Percentiles rank a stretch among this genome's conserved stretches.
These are phyloP conservation scores for Plecotus auritus DNA, from an alignment of 2,113 vertebrate species.

Conservation along the genomic window DNA sequence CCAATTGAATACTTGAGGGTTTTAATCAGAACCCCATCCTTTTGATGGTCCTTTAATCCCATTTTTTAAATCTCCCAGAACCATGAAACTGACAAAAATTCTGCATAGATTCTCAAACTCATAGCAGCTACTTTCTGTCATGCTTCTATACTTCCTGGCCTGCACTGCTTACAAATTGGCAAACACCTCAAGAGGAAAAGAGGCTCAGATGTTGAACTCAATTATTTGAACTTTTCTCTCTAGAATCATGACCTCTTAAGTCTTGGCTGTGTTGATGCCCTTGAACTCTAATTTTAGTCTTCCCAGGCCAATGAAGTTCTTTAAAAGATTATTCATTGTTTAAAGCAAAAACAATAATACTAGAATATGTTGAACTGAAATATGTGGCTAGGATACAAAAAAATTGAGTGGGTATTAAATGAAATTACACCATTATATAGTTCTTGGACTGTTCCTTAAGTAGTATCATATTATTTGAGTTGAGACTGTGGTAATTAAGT, in stretches of 20 bases:
- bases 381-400: not conserved
- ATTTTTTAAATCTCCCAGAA: not conserved
- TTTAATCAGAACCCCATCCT: not conserved
- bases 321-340: not conserved
- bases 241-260: not conserved
- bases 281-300: not conserved
- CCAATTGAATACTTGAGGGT: not conserved
- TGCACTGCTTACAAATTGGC: not conserved
- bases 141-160: not conserved
- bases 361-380: not conserved
- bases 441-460: not conserved
- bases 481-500: not conserved
- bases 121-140: not conserved
- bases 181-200: not conserved
- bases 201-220: not conserved
- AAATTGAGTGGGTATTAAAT: not conserved
- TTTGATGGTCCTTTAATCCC: not conserved
- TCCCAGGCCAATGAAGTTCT: not conserved
- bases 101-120: not conserved
- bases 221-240: not conserved
- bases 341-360: not conserved
- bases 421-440: not conserved
- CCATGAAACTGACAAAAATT: not conserved
- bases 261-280: not conserved
- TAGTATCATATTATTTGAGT: not conserved